phyloP scores from a whole-genome alignment of 2,797 vertebrate species.

The Pangasius macronema region DNA sequence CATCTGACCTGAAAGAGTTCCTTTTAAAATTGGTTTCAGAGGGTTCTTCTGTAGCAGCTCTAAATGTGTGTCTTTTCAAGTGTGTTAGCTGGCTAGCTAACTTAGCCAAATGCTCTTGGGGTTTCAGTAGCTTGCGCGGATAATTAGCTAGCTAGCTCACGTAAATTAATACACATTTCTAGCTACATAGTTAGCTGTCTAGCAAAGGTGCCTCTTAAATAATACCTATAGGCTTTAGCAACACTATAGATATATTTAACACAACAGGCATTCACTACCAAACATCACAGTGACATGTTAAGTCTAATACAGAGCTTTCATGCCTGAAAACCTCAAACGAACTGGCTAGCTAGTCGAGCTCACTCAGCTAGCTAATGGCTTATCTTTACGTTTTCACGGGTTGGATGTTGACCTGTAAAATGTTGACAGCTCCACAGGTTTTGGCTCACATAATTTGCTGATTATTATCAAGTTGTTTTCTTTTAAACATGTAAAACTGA shows the following conservation, averaged over 20 bases:
- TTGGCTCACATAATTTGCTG: neutral
- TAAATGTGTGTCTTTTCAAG: neutral
- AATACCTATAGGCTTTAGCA: neutral
- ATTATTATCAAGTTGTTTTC: neutral
- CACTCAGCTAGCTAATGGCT: neutral
- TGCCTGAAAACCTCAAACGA: neutral
- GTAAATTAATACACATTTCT: neutral
- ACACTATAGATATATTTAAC: neutral
- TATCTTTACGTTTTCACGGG: neutral
- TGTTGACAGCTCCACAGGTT: neutral
- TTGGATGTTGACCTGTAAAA: neutral
- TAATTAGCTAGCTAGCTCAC: neutral
- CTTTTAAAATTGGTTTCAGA: slow-evolving; percentile 15
- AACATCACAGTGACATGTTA: neutral
- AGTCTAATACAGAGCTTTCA: neutral
- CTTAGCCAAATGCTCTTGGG: neutral
- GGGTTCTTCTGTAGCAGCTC: neutral
- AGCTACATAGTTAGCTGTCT: neutral
- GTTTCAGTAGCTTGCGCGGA: neutral
- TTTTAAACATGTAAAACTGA: neutral
- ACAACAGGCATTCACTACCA: neutral
- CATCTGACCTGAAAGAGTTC: slow-evolving; percentile 15
- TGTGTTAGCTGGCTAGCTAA: neutral
- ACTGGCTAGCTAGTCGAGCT: neutral
- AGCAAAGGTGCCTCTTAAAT: neutral